Conservation (phyloP, 2,113 vertebrate species). For the Phylloscopus trochiloides region DNA sequence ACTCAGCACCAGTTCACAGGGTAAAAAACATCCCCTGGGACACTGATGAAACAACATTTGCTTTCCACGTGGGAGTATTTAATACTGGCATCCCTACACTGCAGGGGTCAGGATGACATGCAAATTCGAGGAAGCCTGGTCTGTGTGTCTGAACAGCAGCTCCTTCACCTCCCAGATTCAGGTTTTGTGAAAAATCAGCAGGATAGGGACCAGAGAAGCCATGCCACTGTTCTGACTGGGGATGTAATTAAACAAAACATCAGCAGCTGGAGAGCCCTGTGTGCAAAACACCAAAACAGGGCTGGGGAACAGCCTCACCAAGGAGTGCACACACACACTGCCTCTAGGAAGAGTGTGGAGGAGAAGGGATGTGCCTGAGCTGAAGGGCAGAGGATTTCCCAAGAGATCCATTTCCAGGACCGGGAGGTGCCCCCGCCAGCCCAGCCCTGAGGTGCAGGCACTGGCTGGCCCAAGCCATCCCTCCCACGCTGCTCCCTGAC, state of each 20-base stretch:
- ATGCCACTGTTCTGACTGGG: background rate
- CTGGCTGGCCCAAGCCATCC: background rate
- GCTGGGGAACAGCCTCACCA: background rate
- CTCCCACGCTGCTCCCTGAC: rapidly evolving
- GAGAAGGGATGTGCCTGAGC: background rate
- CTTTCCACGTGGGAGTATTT: background rate
- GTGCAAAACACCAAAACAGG: background rate
- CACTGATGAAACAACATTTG: background rate
- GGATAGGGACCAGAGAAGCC: background rate
- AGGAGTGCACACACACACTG: rapidly evolving
- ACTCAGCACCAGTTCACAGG: background rate
- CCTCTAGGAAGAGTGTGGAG: background rate
- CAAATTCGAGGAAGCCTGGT: background rate
- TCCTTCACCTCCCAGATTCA: background rate
- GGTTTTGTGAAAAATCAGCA: background rate
- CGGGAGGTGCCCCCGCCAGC: rapidly evolving
- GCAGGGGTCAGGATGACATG: background rate
- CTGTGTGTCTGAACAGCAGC: background rate
- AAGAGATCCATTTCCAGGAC: background rate
- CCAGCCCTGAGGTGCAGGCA: background rate
- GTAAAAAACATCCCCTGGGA: background rate
- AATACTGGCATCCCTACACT: background rate
- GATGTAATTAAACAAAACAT: background rate
- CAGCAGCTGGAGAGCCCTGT: background rate
- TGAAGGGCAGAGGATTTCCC: background rate